These are phyloP conservation scores for Synanthedon formicaeformis DNA, from an alignment of 2,888 invertebrate genomes.

Conservation along the genomic window DNA sequence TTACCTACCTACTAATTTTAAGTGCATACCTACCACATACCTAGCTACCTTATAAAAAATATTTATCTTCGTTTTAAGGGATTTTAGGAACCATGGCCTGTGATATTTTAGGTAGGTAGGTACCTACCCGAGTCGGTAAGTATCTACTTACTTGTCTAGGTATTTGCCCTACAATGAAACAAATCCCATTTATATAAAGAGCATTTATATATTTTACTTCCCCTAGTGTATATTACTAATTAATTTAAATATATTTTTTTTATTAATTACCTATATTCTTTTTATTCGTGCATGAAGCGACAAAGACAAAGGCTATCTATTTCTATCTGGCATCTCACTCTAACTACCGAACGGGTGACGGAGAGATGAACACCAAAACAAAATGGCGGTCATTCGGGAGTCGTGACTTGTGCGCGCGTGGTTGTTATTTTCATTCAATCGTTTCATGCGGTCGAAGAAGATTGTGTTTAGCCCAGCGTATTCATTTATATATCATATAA, in stretches of 20 bases:
- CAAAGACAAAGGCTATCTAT: not conserved
- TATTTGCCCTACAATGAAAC: too few relatives aligned
- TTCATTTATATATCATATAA: not conserved
- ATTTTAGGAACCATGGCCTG: not conserved
- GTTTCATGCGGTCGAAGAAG: too few relatives aligned
- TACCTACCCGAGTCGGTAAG: not conserved
- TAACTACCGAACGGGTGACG: conserved; percentile 24
- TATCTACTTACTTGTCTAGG: too few relatives aligned
- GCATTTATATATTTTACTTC: too few relatives aligned
- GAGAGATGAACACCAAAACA: conserved; percentile 20
- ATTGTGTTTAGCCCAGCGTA: too few relatives aligned
- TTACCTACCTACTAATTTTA: not conserved
- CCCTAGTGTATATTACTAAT: not conserved
- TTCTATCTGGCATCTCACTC: conserved; percentile 22
- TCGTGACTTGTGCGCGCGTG: conserved; percentile 6
- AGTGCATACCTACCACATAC: not conserved
- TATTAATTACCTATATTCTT: not conserved
- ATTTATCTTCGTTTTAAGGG: not conserved
- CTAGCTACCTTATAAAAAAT: too few relatives aligned
- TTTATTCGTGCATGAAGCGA: too few relatives aligned
- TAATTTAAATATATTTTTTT: not conserved
- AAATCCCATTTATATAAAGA: too few relatives aligned
- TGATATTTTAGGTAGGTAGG: not conserved
- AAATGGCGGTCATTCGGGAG: conserved; percentile 39
- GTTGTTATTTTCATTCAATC: too few relatives aligned